Percentiles rank a stretch among this genome's conserved stretches.
Conservation (phyloP, 2,797 vertebrate genomes). For the Hephaestus fuliginosus region DNA sequence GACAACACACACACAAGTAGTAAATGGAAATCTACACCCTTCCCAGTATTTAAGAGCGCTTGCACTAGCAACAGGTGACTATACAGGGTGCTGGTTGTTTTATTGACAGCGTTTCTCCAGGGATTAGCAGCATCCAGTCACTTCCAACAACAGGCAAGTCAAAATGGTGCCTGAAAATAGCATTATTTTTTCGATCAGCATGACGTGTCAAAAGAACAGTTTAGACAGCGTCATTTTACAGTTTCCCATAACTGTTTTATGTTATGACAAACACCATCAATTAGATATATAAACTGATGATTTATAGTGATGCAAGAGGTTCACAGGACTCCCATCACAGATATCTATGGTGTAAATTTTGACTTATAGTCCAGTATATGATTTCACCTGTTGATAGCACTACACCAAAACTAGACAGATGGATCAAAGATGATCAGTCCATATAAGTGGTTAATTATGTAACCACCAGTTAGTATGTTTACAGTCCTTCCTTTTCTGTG, state of each 20-base stretch:
- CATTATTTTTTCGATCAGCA: background rate
- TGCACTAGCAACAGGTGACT: constrained; percentile 65
- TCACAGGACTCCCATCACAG: background rate
- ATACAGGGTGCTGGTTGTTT: constrained; percentile 31
- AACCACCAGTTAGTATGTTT: background rate
- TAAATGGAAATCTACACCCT: constrained; percentile 58
- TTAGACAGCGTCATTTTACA: background rate
- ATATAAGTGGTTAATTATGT: background rate
- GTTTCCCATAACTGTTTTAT: background rate
- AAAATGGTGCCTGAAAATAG: constrained; percentile 22
- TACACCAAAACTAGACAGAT: background rate
- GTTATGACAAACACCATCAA: background rate
- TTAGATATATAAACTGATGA: background rate
- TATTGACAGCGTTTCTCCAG: constrained; percentile 32
- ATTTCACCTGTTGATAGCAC: background rate
- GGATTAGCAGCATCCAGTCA: constrained; percentile 30
- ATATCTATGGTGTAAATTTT: background rate
- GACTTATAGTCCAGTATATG: constrained; percentile 17
- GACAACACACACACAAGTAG: constrained; percentile 55
- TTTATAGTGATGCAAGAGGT: background rate
- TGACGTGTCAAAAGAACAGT: constrained; percentile 7
- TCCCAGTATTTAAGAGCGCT: constrained; percentile 47
- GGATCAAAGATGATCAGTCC: background rate
- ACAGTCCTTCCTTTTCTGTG: background rate
- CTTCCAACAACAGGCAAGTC: constrained; percentile 3